These are phyloP conservation scores for Beroe ovata DNA, from an alignment of 37 sponge, comb jelly and placozoan species.

Conservation along the genomic window DNA sequence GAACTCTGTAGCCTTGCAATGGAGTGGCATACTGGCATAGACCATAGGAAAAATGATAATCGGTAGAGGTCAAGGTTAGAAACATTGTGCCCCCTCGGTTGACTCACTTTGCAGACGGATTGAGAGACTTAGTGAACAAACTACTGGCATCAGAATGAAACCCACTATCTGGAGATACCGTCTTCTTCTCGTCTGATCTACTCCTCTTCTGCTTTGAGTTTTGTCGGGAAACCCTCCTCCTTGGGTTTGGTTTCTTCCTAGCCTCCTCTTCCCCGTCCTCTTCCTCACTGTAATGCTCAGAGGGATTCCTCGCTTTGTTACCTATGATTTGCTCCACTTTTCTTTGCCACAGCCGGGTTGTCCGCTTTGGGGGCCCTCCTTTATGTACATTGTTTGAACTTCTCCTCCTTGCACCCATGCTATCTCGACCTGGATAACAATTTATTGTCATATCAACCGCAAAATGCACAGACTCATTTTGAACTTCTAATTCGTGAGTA, in stretches of 20 bases:
- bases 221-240: not conserved
- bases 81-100: not conserved
- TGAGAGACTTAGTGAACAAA: not conserved
- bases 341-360: not conserved
- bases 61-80: too few relatives aligned
- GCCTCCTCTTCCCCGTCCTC: not conserved
- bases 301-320: not conserved
- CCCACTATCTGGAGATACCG: conserved; percentile 8
- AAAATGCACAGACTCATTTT: too few relatives aligned
- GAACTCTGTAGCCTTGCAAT: too few relatives aligned
- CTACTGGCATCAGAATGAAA: conserved; percentile 7
- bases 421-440: too few relatives aligned
- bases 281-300: not conserved
- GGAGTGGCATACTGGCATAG: too few relatives aligned
- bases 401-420: not conserved
- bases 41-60: too few relatives aligned
- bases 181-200: not conserved
- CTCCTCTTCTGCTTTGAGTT: not conserved
- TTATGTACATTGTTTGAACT: not conserved
- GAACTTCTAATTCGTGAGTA: too few relatives aligned
- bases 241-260: not conserved
- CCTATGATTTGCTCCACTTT: not conserved
- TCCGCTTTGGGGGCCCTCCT: not conserved
- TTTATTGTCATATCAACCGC: too few relatives aligned
- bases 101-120: not conserved